These are phyloP conservation scores for Caenorhabditis imperialis DNA, from an alignment of 2,888 invertebrate genomes.

Conservation along the genomic window DNA sequence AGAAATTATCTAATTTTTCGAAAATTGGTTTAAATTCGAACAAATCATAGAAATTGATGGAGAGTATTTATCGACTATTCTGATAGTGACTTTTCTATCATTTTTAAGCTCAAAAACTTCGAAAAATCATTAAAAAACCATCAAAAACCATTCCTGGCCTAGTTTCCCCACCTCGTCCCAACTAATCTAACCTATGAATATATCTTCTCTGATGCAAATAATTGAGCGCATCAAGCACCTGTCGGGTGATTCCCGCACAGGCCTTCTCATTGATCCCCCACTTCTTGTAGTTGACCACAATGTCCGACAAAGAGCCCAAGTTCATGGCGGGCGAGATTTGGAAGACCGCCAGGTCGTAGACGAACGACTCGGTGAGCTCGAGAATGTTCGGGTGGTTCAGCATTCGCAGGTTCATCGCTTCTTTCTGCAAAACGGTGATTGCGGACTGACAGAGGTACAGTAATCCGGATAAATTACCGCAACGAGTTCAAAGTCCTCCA, in stretches of 20 bases:
- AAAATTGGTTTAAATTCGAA: too few relatives aligned
- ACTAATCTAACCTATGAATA: conserved; percentile 88
- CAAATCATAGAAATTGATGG: too few relatives aligned
- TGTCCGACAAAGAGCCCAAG: conserved; percentile 52
- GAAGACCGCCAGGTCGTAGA: conserved; percentile 38
- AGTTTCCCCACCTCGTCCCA: not conserved
- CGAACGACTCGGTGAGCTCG: conserved; percentile 43
- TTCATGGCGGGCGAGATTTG: conserved; percentile 44
- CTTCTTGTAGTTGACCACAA: conserved; percentile 40
- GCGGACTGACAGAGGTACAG: too few relatives aligned
- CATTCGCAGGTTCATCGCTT: conserved; percentile 48
- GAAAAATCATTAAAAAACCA: conserved; percentile 5
- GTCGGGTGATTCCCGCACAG: conserved; percentile 86
- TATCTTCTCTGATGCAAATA: conserved; percentile 89
- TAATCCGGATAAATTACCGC: conserved; percentile 26
- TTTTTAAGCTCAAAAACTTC: not conserved
- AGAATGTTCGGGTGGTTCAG: conserved; percentile 54
- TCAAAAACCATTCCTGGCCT: not conserved
- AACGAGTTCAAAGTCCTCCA: conserved; percentile 39
- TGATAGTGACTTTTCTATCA: too few relatives aligned
- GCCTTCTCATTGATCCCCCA: conserved; percentile 87
- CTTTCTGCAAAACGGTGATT: conserved; percentile 45
- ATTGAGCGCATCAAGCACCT: conserved; percentile 86
- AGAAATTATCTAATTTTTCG: too few relatives aligned
- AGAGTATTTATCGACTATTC: too few relatives aligned